A percentile compares a stretch with the other conserved stretches of the same genome.
Conservation (phyloP, 2,797 vertebrate genomes). For the Phalloptychus januarius region DNA sequence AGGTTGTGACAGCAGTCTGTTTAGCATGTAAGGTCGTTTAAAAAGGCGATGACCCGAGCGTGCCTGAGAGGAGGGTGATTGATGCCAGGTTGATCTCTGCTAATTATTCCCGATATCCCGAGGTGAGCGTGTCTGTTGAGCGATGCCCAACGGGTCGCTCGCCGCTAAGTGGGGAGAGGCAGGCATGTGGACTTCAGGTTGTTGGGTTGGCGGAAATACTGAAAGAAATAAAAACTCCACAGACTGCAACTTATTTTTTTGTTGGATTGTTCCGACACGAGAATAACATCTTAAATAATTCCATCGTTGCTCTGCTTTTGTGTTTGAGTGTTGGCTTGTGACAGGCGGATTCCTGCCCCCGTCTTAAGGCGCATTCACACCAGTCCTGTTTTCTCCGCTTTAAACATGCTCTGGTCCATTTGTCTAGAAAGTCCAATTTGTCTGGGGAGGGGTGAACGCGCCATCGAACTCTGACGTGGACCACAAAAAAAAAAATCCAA, state of each 20-base stretch:
- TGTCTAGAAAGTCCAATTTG: no score
- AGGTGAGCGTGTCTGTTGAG: slow-evolving; percentile 62
- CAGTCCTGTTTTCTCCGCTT: no score
- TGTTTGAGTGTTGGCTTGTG: background rate
- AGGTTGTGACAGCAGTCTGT: slow-evolving; percentile 67
- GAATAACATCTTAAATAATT: no score
- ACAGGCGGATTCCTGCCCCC: background rate
- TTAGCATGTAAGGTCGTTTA: slow-evolving; percentile 72
- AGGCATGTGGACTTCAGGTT: slow-evolving; percentile 9
- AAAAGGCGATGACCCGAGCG: slow-evolving; percentile 61
- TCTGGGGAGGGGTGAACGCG: no score
- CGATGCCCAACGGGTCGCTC: slow-evolving; percentile 48
- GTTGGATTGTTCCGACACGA: no score
- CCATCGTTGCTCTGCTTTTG: background rate
- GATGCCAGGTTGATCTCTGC: slow-evolving; percentile 65
- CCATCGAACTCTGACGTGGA: no score
- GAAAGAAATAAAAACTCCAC: background rate
- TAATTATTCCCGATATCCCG: slow-evolving; percentile 74
- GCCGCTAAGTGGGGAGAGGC: slow-evolving; percentile 13
- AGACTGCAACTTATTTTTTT: background rate
- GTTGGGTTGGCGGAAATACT: background rate
- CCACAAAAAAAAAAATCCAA: no score
- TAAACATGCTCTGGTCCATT: no score
- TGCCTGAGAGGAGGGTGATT: slow-evolving; percentile 60
- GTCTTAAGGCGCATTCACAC: no score